A percentile compares a stretch with the other conserved stretches of the same genome.
Evolutionary conservation across 2,888 invertebrate genomes (phyloP).

Genomic region (Torymus aiolomorphi): DNA sequence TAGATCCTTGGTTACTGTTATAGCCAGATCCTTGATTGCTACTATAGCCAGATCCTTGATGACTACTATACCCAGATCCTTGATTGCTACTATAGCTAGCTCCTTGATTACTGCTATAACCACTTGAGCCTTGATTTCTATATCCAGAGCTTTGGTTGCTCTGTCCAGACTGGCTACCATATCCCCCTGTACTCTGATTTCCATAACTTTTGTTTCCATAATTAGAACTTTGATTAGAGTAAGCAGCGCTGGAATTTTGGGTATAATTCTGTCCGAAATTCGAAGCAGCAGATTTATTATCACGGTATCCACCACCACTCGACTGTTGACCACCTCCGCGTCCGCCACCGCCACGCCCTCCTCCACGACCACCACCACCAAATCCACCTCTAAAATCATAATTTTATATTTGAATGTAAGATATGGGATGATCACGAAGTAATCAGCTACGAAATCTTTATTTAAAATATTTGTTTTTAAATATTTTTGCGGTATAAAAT

Average conservation of each 20-base stretch:
- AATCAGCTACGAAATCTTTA: too few species aligned
- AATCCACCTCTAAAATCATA: slow-evolving; percentile 64
- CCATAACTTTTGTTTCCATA: too few species aligned
- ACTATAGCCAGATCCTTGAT: slow-evolving; percentile 33
- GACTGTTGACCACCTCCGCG: slow-evolving; percentile 52
- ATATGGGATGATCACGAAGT: not conserved
- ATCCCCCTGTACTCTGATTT: too few species aligned
- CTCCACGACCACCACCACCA: slow-evolving; percentile 63
- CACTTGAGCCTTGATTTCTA: slow-evolving; percentile 27
- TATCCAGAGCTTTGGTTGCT: not conserved
- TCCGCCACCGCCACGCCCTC: slow-evolving; percentile 66
- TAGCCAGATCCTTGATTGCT: slow-evolving; percentile 26
- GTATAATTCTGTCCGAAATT: slow-evolving; percentile 65
- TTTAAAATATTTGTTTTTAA: too few species aligned
- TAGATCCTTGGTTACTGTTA: slow-evolving; percentile 19
- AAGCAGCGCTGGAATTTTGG: slow-evolving; percentile 10
- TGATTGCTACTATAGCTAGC: slow-evolving; percentile 26
- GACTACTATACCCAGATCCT: slow-evolving; percentile 18
- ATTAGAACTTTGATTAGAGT: too few species aligned
- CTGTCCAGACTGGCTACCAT: slow-evolving; percentile 5
- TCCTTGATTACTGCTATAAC: slow-evolving; percentile 21
- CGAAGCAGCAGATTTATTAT: slow-evolving; percentile 64
- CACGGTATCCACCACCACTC: slow-evolving; percentile 60
- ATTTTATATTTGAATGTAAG: not conserved
- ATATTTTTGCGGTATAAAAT: not conserved